These are phyloP conservation scores for Siniperca undulata DNA, from an alignment of 2,797 vertebrate genomes.

Conservation along the genomic window DNA sequence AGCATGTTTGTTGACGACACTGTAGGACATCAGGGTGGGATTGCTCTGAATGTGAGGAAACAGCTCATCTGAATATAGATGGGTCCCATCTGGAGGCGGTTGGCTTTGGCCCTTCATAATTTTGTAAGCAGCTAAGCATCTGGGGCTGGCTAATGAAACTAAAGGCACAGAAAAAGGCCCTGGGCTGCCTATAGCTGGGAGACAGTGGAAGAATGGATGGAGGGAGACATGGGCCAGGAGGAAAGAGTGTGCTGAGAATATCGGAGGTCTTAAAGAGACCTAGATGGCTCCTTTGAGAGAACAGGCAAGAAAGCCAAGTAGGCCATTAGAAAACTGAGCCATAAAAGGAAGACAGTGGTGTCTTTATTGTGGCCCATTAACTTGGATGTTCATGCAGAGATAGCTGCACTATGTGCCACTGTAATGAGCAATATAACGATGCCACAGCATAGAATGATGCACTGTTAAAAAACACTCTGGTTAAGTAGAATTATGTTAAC, in stretches of 20 bases:
- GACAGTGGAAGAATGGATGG: slow-evolving; percentile 65
- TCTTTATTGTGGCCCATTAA: slow-evolving; percentile 86
- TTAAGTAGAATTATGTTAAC: slow-evolving; percentile 76
- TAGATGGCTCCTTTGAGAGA: slow-evolving; percentile 81
- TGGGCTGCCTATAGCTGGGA: slow-evolving; percentile 73
- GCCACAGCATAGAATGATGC: slow-evolving; percentile 71
- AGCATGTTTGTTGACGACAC: slow-evolving; percentile 81
- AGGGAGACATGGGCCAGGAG: slow-evolving; percentile 71
- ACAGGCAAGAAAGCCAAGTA: slow-evolving; percentile 82
- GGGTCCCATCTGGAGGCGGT: slow-evolving; percentile 87
- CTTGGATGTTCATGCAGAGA: slow-evolving; percentile 79
- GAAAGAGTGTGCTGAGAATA: slow-evolving; percentile 79
- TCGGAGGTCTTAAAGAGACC: slow-evolving; percentile 81
- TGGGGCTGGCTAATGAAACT: slow-evolving; percentile 87
- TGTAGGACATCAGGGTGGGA: slow-evolving; percentile 84
- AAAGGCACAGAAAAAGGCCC: slow-evolving; percentile 80
- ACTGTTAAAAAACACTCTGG: slow-evolving; percentile 70
- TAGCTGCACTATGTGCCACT: slow-evolving; percentile 75
- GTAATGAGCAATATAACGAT: slow-evolving; percentile 81
- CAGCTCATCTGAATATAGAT: slow-evolving; percentile 90
- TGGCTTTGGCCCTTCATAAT: slow-evolving; percentile 87
- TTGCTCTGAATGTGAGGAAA: slow-evolving; percentile 87
- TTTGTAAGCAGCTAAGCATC: slow-evolving; percentile 87
- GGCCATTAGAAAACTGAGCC: slow-evolving; percentile 84
- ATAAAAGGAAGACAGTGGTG: slow-evolving; percentile 84